Base-by-base conservation (phyloP, 1,140 invertebrate genomes). In the Drosophila mojavensis region DNA sequence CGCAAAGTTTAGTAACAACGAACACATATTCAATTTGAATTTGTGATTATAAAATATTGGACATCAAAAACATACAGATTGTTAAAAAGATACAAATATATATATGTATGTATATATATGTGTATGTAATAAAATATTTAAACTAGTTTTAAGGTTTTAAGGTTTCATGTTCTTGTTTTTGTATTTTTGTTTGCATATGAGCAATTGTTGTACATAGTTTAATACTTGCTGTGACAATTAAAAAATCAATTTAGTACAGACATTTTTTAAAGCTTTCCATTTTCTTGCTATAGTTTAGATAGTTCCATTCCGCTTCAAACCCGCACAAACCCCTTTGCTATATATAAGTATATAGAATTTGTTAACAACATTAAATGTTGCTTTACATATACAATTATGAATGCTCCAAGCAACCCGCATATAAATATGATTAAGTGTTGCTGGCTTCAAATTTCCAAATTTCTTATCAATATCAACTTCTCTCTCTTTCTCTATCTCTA, bases 11-110 rank as follows among this genome's bases (percentile, higher is more conserved):
- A 65, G 33, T 63, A 86, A 82, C 75, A 73, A 82, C 67, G 59
- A 83, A 83, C 83, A 82, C 72, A 79, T 56, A 75, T 65, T 81
- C 78, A 79, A 36, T 68, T 78, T 71, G 61, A 75, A 81, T 72
- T 71, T 78, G 65, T 70, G 68, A 68, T 66, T 73, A 82, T 67
- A 82, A 83, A 83, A 82, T 80, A 86, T 76, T 88, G 69, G 73
- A 89, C 84, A 89, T 79, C 69, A 66, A 86, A 86, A 89, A 86
- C 83, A 86, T 89, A 86, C 55, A 86, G 83, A 86, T 86, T 79
- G 77, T 76, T 86, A 66, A 79, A 86, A 88, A 82, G 83, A 78
- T 81, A 81, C 72, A 81, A 71, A 85, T 81, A 11, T 39, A 39
- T 39, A 39, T 39, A 13, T 39, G 6, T 39, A 39, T 39, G 10